Base-by-base conservation (phyloP, 2,113 vertebrate species). In the Pogona vitticeps region DNA sequence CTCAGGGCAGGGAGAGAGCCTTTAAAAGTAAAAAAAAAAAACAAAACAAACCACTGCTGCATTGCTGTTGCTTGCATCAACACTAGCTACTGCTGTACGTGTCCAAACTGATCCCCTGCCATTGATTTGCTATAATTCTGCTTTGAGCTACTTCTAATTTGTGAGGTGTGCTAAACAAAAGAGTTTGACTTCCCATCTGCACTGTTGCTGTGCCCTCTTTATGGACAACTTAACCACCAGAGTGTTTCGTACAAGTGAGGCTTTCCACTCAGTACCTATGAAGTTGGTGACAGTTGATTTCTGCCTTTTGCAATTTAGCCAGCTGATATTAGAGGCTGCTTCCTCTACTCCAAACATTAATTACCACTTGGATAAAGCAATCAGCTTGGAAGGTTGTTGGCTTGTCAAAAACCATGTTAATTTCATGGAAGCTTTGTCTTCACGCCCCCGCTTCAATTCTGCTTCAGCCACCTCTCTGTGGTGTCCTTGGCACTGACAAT, bases 331-430 rank as follows among this genome's bases (percentile, higher is more conserved):
- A 40, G 23, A 73, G 38, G 70, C 56, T 71, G 82, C 70, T n/a
- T 36, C 28, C 4, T 58, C 17, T 5, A 52, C 28, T 36, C 68
- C 70, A 40, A 31, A 70, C 5, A 36, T 83, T 73, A 83, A 83
- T 83, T 75, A 61, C 52, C 59, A 40, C 9, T 28, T 56, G 52
- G 82, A 83, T 58, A 73, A 82, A 73, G 33, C 38, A 73, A 31
- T 75, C 56, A 59, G 33, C 26, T 75, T 83, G 70, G 26, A 73
- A 75, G 56, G 52, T 58, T 83, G 70, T 72, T 36, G 21, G 33
- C 70, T 83, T 75, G 56, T 83, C 56, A 61, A 58, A 83, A 75
- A 75, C 61, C 70, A 83, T 83, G 56, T 83, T 83, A 61, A 83
- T 83, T 61, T 73, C 56, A 59, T 31, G 23, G 56, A 59, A 33